These are phyloP conservation scores for Collichthys lucidus DNA, from an alignment of 2,113 vertebrate species.

Conservation along the genomic window DNA sequence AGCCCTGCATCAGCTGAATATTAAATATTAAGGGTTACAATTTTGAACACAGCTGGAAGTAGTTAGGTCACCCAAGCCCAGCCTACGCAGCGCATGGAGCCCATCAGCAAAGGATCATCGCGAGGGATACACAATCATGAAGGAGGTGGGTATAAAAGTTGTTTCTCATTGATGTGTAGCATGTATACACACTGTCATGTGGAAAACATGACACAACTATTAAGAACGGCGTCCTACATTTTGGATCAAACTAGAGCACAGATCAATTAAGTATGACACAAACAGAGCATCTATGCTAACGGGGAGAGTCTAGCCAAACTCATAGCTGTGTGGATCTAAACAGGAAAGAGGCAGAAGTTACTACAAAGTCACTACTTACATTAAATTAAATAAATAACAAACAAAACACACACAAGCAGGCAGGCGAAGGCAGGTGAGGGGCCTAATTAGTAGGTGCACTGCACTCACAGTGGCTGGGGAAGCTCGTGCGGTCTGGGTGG, in stretches of 20 bases:
- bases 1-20: constrained; percentile 9
- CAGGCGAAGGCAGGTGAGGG: constrained; percentile 1
- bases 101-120: neutral
- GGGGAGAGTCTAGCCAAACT: constrained; percentile 3
- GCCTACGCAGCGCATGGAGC: constrained; percentile 13
- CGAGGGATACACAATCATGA: constrained; percentile 10
- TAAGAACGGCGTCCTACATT: neutral
- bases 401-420: constrained; percentile 26
- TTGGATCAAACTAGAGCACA: constrained; percentile 7
- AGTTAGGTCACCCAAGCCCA: constrained; percentile 8
- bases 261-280: constrained; percentile 21
- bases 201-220: neutral
- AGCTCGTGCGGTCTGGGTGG: constrained; percentile 91
- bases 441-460: neutral
- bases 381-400: neutral
- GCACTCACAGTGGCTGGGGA: constrained; percentile 87
- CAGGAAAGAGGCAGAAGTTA: neutral
- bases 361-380: constrained; percentile 11
- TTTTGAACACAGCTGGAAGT: constrained; percentile 11
- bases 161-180: neutral
- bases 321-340: constrained; percentile 9
- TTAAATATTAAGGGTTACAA: constrained; percentile 24
- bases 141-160: constrained; percentile 6
- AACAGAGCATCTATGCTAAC: constrained; percentile 12
- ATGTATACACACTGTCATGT: neutral